Evolutionary conservation across 2,113 vertebrate genomes (phyloP).

Genomic region (Petroica traversi): DNA sequence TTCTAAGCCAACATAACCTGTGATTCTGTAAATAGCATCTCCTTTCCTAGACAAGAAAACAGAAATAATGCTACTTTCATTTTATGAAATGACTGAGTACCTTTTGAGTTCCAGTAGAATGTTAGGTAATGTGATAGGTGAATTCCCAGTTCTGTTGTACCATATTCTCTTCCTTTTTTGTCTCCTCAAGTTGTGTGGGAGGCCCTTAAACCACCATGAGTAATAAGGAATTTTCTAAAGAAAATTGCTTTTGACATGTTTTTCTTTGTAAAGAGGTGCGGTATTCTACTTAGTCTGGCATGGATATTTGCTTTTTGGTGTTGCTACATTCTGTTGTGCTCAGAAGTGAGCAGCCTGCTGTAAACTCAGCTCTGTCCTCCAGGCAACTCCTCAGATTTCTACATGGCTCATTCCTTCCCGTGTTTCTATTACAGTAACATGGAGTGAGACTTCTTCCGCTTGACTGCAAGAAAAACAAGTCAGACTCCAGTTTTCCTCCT

Average conservation of each 20-base stretch:
- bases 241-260: background rate
- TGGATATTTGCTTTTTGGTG: background rate
- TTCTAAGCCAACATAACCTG: background rate
- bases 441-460: background rate
- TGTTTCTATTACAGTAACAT: background rate
- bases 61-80: background rate
- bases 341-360: background rate
- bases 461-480: background rate
- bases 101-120: background rate
- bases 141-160: background rate
- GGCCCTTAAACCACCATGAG: background rate
- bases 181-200: background rate
- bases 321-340: background rate
- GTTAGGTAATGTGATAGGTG: background rate
- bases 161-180: background rate
- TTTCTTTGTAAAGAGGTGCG: background rate
- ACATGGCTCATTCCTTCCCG: background rate
- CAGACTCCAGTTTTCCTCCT: background rate
- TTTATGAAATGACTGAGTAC: background rate
- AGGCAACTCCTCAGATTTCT: conserved; percentile 3
- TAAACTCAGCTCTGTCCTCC: conserved; percentile 6
- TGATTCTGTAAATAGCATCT: background rate
- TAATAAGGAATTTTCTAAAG: background rate
- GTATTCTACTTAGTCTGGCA: background rate
- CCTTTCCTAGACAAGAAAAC: background rate